Evolutionary conservation across 2,113 vertebrate species (phyloP).

Genomic region (Irena cyanogastra): DNA sequence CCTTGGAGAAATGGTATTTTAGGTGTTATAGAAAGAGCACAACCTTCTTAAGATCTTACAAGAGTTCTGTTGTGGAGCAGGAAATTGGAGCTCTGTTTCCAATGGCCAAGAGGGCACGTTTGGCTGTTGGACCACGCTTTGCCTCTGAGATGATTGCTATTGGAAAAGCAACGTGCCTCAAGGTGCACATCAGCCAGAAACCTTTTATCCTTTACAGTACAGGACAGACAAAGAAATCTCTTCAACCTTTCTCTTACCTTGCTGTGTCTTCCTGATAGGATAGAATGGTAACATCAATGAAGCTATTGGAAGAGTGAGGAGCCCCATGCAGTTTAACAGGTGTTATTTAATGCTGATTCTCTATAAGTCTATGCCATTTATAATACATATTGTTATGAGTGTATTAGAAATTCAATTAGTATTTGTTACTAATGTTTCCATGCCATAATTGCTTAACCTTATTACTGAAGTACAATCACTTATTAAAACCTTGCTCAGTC

Average conservation of each 20-base stretch:
- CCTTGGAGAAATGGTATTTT: not conserved
- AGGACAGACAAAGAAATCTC: not conserved
- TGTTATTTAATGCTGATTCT: not conserved
- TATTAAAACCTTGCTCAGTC: not conserved
- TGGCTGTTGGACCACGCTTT: not conserved
- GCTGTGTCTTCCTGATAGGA: not conserved
- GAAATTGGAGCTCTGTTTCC: not conserved
- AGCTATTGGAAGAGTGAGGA: not conserved
- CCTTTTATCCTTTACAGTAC: not conserved
- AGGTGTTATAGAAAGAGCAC: not conserved
- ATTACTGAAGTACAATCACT: not conserved
- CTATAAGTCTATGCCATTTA: not conserved
- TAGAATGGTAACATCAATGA: not conserved
- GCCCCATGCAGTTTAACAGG: not conserved
- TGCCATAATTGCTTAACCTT: not conserved
- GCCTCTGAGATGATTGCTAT: not conserved
- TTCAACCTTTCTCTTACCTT: not conserved
- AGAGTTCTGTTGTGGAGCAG: not conserved
- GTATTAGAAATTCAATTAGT: not conserved
- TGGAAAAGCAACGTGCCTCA: not conserved
- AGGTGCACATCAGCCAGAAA: not conserved
- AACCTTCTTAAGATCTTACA: not conserved
- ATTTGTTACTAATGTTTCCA: not conserved
- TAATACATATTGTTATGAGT: not conserved
- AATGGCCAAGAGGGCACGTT: fast-evolving